phyloP scores from a whole-genome alignment of 2,797 vertebrate species.

The Acanthurus lineatus region DNA sequence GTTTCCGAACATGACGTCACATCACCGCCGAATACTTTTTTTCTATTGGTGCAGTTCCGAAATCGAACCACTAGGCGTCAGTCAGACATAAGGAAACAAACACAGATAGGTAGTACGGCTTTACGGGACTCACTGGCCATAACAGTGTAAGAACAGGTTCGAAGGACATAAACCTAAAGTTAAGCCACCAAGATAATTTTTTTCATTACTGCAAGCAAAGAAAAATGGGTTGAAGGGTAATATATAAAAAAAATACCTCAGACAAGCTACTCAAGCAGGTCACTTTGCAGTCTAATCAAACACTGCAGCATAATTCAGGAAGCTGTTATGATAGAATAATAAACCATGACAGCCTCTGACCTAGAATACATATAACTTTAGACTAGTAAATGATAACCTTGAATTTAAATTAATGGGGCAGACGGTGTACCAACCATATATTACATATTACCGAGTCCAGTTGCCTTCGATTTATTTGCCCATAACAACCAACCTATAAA shows the following conservation, averaged over 20 bases:
- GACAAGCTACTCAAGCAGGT: neutral
- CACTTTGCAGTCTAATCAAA: slow-evolving; percentile 18
- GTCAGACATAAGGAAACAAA: slow-evolving; percentile 16
- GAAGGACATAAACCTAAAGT: neutral
- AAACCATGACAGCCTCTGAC: slow-evolving; percentile 2
- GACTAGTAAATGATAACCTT: slow-evolving; percentile 8
- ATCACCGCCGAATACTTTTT: no score
- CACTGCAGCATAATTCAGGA: neutral
- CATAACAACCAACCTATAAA: neutral
- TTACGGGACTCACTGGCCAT: neutral
- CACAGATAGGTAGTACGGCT: neutral
- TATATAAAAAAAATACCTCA: neutral
- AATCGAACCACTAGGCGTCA: slow-evolving; percentile 57
- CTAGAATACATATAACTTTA: neutral
- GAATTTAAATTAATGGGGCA: neutral
- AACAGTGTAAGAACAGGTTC: neutral
- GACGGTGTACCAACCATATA: neutral
- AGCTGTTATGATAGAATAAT: neutral
- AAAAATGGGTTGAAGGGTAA: neutral
- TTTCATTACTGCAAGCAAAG: neutral
- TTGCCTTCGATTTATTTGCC: no score
- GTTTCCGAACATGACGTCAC: neutral
- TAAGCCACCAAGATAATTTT: neutral
- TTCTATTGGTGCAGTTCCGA: neutral
- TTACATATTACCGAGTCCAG: no score